A percentile compares a stretch with the other conserved stretches of the same genome.
Conservation (phyloP, 2,797 vertebrate species). For the Moxostoma hubbsi region DNA sequence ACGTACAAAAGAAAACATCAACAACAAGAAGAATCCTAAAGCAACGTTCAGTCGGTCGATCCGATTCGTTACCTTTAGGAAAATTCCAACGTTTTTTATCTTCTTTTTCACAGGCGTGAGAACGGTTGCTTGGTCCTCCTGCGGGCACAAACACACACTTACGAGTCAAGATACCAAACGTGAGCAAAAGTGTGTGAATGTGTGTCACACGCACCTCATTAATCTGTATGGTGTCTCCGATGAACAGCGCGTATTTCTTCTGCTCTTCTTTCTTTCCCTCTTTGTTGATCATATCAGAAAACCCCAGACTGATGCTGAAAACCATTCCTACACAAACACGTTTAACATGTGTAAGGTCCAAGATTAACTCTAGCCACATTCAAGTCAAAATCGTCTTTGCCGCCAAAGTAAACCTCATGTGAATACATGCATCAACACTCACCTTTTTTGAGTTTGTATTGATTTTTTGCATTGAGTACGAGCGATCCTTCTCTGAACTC, state of each 20-base stretch:
- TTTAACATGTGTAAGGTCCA: no score
- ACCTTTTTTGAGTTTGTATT: slow-evolving; percentile 95
- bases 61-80: slow-evolving; percentile 83
- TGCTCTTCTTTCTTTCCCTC: slow-evolving; percentile 90
- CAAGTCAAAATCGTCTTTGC: no score
- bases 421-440: slow-evolving; percentile 30
- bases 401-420: no score
- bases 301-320: slow-evolving; percentile 89
- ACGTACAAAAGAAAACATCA: neutral
- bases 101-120: slow-evolving; percentile 94
- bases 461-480: slow-evolving; percentile 92
- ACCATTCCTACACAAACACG: slow-evolving; percentile 85
- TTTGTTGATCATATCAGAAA: slow-evolving; percentile 86
- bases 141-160: neutral
- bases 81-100: slow-evolving; percentile 95
- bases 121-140: slow-evolving; percentile 87
- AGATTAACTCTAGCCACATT: no score
- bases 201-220: slow-evolving; percentile 81
- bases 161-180: no score
- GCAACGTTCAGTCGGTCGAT: no score
- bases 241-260: slow-evolving; percentile 90
- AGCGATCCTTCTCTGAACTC: slow-evolving; percentile 95
- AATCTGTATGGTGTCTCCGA: slow-evolving; percentile 89
- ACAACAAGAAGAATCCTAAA: no score
- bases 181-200: neutral